A percentile compares a stretch with the other conserved stretches of the same genome.
Evolutionary conservation across 2,113 vertebrate genomes (phyloP).

Genomic region (Dipodomys spectabilis): DNA sequence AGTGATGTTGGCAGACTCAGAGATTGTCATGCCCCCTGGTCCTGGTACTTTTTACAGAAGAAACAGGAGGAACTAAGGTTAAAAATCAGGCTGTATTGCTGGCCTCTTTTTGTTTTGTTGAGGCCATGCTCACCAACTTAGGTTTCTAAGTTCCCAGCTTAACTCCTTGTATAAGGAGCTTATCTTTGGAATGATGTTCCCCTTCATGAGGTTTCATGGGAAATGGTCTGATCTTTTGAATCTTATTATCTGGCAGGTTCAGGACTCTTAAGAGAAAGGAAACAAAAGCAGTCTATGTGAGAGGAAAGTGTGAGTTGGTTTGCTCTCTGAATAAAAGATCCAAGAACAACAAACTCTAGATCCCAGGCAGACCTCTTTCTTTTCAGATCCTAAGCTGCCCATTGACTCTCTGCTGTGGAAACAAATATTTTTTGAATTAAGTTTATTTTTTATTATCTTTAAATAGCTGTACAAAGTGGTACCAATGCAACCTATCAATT

Average conservation of each 20-base stretch:
- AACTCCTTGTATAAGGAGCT: constrained; percentile 30
- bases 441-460: too few species aligned
- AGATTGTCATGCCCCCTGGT: not conserved
- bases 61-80: not conserved
- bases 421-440: not conserved
- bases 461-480: too few species aligned
- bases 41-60: not conserved
- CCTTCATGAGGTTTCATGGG: constrained; percentile 71
- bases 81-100: not conserved
- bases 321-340: constrained; percentile 80
- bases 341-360: constrained; percentile 65
- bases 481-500: too few species aligned
- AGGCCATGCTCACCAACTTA: not conserved
- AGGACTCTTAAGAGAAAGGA: constrained; percentile 74
- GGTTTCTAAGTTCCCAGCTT: not conserved
- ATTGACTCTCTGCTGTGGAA: constrained; percentile 65
- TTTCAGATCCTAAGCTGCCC: constrained; percentile 58
- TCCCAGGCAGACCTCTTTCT: constrained; percentile 79
- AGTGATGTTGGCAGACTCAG: not conserved
- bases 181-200: constrained; percentile 65
- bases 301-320: constrained; percentile 82
- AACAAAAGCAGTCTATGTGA: constrained; percentile 82
- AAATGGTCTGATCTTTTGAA: constrained; percentile 74
- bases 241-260: constrained; percentile 79
- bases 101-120: not conserved